phyloP scores from a whole-genome alignment of 2,888 invertebrate species.

The Scaeva pyrastri region DNA sequence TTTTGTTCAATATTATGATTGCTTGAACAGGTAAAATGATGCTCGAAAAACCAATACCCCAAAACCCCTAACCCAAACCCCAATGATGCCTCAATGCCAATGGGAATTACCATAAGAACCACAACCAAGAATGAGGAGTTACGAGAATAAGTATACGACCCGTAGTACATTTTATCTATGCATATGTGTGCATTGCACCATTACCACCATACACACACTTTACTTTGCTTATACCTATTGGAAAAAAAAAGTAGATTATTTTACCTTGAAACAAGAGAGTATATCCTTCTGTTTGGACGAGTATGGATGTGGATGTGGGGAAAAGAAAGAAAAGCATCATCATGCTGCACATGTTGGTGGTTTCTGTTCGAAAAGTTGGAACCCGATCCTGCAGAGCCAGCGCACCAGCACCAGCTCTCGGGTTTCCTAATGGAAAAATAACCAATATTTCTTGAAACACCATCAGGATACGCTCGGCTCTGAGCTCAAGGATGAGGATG shows the following conservation, averaged over 20 bases:
- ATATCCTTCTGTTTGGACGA: too few species aligned
- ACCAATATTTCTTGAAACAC: slow-evolving; percentile 51
- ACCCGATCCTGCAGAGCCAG: background rate
- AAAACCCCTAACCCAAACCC: slow-evolving; percentile 11
- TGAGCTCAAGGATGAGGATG: background rate
- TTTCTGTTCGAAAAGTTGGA: slow-evolving; percentile 47
- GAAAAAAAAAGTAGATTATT: background rate
- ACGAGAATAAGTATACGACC: too few species aligned
- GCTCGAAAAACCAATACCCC: slow-evolving; percentile 40
- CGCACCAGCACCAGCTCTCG: background rate
- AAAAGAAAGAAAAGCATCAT: slow-evolving; percentile 22
- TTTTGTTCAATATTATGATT: slow-evolving; percentile 68
- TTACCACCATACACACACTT: background rate
- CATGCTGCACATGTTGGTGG: slow-evolving; percentile 41
- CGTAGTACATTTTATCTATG: too few species aligned
- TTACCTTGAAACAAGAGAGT: background rate
- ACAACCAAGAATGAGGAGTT: slow-evolving; percentile 7
- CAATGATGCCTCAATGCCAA: slow-evolving; percentile 22
- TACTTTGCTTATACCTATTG: background rate
- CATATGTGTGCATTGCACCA: background rate
- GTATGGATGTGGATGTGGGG: too few species aligned
- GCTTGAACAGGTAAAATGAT: slow-evolving; percentile 70
- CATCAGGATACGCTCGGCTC: background rate
- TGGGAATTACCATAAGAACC: slow-evolving; percentile 65
- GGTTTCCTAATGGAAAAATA: slow-evolving; percentile 62